Evolutionary conservation across 2,113 vertebrate species (phyloP).

Genomic region (Brachyistius frenatus): DNA sequence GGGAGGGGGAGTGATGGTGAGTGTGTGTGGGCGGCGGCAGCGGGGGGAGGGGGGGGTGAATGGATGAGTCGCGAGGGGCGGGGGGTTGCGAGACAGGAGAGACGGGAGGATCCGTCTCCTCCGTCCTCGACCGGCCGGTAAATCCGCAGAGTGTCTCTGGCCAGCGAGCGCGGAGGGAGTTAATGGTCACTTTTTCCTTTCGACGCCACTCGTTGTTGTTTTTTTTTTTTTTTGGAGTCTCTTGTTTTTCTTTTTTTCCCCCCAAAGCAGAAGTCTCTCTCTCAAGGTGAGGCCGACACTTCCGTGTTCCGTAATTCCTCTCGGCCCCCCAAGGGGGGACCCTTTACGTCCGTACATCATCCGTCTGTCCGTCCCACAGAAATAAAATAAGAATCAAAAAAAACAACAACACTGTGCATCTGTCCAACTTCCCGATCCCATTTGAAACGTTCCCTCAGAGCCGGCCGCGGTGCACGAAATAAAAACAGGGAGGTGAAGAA

Average conservation of each 20-base stretch:
- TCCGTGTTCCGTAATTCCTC: conserved; percentile 1
- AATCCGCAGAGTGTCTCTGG: conserved; percentile 80
- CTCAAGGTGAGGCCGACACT: neutral
- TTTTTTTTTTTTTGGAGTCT: conserved; percentile 27
- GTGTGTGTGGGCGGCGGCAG: conserved; percentile 51
- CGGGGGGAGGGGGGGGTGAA: conserved; percentile 58
- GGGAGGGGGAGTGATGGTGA: conserved; percentile 59
- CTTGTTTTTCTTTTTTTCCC: conserved; percentile 62
- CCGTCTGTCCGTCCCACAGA: conserved; percentile 22
- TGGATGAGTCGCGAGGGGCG: conserved; percentile 53
- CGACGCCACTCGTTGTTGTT: conserved; percentile 36
- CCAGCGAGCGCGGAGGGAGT: conserved; percentile 59
- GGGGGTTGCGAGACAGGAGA: conserved; percentile 63
- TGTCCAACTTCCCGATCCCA: conserved; percentile 35
- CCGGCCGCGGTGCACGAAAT: conserved; percentile 77
- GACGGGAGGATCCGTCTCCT: conserved; percentile 76
- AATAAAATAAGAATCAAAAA: conserved; percentile 1
- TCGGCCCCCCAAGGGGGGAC: conserved; percentile 25
- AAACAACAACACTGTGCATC: conserved; percentile 1
- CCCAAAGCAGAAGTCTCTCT: conserved; percentile 24
- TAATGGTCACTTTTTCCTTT: conserved; percentile 45
- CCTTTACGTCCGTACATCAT: conserved; percentile 31
- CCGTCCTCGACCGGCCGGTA: conserved; percentile 65
- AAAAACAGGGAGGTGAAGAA: conserved; percentile 56
- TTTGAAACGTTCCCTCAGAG: conserved; percentile 34